Conservation (phyloP, 2,888 invertebrate species). For the Netelia inedita region DNA sequence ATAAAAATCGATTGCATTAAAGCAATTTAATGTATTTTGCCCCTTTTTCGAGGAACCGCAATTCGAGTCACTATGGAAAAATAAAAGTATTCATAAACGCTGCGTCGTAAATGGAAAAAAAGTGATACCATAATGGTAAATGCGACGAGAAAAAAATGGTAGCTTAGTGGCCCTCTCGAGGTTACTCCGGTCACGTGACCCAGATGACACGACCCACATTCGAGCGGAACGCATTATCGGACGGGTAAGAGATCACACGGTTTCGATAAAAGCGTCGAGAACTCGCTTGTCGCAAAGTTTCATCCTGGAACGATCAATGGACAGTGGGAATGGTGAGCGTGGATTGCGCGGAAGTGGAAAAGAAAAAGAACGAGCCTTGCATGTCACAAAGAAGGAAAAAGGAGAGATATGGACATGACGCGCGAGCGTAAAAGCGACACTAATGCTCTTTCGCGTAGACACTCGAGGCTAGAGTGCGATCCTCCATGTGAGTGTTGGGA, state of each 20-base stretch:
- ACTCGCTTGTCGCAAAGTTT: constrained; percentile 52
- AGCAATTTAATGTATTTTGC: neutral
- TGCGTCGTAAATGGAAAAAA: constrained; percentile 17
- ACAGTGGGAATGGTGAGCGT: constrained; percentile 46
- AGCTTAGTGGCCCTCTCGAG: neutral
- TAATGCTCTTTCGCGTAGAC: constrained; percentile 84
- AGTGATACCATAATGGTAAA: constrained; percentile 8
- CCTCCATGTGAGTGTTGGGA: constrained; percentile 77
- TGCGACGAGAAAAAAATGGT: constrained; percentile 11
- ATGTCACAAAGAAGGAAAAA: constrained; percentile 54
- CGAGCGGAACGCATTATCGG: constrained; percentile 26
- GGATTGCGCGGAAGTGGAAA: constrained; percentile 32
- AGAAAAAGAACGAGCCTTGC: constrained; percentile 45
- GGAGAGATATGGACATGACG: constrained; percentile 78
- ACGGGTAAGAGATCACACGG: constrained; percentile 32
- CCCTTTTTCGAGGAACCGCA: neutral
- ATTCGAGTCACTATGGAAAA: constrained; percentile 4
- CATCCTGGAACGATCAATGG: constrained; percentile 48
- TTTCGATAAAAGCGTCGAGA: constrained; percentile 43
- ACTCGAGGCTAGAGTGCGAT: constrained; percentile 83
- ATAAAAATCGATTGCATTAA: neutral
- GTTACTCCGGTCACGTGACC: constrained; percentile 11
- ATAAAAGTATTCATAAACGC: neutral
- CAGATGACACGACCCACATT: constrained; percentile 60
- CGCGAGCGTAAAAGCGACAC: constrained; percentile 79